These are phyloP conservation scores for Chironomus striatipennis DNA, from an alignment of 1,140 invertebrate genomes.

Conservation along the genomic window DNA sequence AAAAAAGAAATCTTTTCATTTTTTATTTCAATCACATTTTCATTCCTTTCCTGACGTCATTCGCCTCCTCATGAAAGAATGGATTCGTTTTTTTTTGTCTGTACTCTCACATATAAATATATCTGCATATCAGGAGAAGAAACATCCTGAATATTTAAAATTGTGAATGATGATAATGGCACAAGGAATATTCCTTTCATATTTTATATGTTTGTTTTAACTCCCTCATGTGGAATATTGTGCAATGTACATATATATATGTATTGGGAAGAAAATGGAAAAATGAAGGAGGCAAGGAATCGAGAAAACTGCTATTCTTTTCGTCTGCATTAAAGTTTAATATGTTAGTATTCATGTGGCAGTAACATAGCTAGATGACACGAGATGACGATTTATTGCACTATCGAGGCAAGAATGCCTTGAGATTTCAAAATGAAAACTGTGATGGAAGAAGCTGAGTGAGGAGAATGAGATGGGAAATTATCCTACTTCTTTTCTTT, in stretches of 20 bases:
- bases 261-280: neutral
- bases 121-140: neutral
- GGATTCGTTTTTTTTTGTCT: neutral
- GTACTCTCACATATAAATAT: neutral
- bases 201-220: conserved; percentile 15
- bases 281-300: too few species aligned
- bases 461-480: neutral
- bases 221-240: conserved; percentile 6
- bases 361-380: neutral
- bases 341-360: conserved; percentile 12
- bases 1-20: conserved; percentile 1
- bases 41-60: conserved; percentile 1
- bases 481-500: neutral
- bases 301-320: neutral
- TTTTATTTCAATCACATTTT: conserved; percentile 9
- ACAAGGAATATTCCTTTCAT: conserved; percentile 3
- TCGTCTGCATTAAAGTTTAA: conserved; percentile 9
- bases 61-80: neutral
- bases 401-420: neutral
- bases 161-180: conserved; percentile 12
- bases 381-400: conserved; percentile 12
- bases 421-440: neutral
- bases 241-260: neutral
- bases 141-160: conserved; percentile 14
- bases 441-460: neutral